Evolutionary conservation across 2,113 vertebrate species (phyloP), one percentile per base, ranked within the genome.

Genomic region (Synodontis membranacea): DNA sequence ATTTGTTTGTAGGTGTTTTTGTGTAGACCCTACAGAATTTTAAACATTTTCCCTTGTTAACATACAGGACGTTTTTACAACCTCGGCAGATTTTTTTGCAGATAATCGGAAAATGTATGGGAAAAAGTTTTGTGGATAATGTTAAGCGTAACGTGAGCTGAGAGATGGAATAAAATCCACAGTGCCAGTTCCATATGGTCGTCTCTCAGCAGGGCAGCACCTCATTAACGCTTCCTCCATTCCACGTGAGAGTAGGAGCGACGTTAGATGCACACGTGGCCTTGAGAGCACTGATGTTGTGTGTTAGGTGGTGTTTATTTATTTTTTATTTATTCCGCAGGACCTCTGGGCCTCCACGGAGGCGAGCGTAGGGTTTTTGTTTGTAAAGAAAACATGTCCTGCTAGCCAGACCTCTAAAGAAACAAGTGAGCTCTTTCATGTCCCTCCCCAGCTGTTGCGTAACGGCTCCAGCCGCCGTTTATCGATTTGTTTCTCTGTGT

Each of bases 401-500:
- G 75, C 58, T 78, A 60, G 48, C 1, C 37, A 52, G 75, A 75
- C 31, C 54, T 34, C 79, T 52, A 58, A 82, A 86, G 25, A 84
- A 52, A 78, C 34, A 84, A 64, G n/a, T 23, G 80, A 44, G 12
- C 42, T 15, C 34, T 87, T 89, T 85, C 80, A 64, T 84, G 46
- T 89, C 86, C 84, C 42, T 85, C 50, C 54, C 83, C 80, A 86
- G 86, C 72, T 85, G 85, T 80, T 88, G 84, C 48, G 48, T 88
- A 87, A 85, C 54, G 44, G 80, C 86, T 82, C 85, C 15, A 85
- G 81, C 42, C 82, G 74, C 72, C 80, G 80, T 64, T 74, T 80
- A 90, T 90, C 58, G 85, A 90, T 88, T 87, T 74, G 85, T 87
- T 85, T 87, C 83, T 83, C 85, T 1, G 82, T 46, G 85, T 74